Evolutionary conservation across 1,140 invertebrate genomes (phyloP).

Genomic region (Habropoda laboriosa): DNA sequence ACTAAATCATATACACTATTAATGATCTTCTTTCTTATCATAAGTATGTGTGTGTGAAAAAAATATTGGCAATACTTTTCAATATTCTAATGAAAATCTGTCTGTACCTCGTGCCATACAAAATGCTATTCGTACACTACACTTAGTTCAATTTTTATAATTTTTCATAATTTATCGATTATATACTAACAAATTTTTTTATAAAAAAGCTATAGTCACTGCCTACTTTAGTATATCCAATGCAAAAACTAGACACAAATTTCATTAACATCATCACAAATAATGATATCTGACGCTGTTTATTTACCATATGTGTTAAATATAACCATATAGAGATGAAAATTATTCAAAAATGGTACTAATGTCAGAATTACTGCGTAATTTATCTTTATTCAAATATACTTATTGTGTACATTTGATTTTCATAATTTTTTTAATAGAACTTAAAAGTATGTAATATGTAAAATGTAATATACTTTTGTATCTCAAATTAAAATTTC

Average conservation of each 20-base stretch:
- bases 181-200: constrained; percentile 44
- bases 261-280: no score
- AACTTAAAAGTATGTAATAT: neutral
- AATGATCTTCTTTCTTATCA: constrained; percentile 23
- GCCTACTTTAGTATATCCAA: constrained; percentile 57
- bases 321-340: neutral
- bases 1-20: constrained; percentile 22
- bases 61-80: constrained; percentile 49
- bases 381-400: neutral
- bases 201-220: constrained; percentile 66
- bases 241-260: constrained; percentile 36
- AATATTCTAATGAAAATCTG: constrained; percentile 26
- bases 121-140: constrained; percentile 40
- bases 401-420: neutral
- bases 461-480: neutral
- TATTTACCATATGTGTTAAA: neutral
- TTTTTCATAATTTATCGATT: constrained; percentile 39
- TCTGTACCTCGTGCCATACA: constrained; percentile 64
- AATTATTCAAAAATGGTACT: constrained; percentile 7
- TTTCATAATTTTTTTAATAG: neutral
- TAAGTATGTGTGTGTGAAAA: neutral
- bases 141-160: constrained; percentile 49
- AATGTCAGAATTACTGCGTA: neutral
- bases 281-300: constrained; percentile 22
- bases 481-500: constrained; percentile 1